phyloP scores from a whole-genome alignment of 2,113 vertebrate genomes.

The Rhinoptilus africanus region DNA sequence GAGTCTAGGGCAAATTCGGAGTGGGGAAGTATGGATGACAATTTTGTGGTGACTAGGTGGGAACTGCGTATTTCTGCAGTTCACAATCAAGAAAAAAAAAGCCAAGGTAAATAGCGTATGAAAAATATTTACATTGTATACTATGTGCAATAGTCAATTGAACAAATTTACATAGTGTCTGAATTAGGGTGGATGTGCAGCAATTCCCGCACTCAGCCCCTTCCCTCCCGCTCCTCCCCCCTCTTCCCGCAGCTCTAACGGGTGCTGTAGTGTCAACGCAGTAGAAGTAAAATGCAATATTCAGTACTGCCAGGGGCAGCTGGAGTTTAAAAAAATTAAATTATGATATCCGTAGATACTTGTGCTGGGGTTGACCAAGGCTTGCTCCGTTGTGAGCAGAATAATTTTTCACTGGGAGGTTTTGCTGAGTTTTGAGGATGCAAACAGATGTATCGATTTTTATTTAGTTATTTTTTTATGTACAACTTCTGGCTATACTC shows the following conservation, averaged over 20 bases:
- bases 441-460: background rate
- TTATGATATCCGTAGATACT: background rate
- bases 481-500: background rate
- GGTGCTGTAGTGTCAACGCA: background rate
- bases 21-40: background rate
- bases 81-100: background rate
- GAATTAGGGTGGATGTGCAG: background rate
- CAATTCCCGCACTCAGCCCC: background rate
- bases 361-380: background rate
- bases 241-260: accelerated
- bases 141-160: background rate
- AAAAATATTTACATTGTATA: background rate
- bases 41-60: background rate
- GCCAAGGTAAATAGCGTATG: accelerated
- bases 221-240: background rate
- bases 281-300: background rate
- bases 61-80: background rate
- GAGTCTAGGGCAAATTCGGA: background rate
- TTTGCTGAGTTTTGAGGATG: constrained; percentile 6
- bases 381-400: accelerated
- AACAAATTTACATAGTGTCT: background rate
- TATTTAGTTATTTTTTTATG: background rate
- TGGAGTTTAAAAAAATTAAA: background rate
- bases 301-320: background rate
- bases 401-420: background rate